Conservation (phyloP, 2,888 invertebrate species). For the Apantesis nais region DNA sequence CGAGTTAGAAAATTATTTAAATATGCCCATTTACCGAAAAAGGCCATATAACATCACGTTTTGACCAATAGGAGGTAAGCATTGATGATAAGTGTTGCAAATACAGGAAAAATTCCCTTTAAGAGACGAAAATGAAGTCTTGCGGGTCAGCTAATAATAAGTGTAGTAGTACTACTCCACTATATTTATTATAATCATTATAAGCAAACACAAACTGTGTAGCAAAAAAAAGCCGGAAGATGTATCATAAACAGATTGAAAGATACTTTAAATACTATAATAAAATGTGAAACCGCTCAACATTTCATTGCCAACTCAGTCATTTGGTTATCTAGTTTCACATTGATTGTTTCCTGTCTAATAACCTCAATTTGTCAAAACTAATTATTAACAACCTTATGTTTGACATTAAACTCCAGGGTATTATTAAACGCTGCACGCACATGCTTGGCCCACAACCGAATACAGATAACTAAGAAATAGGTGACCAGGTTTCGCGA, state of each 20-base stretch:
- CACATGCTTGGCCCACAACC: conserved; percentile 52
- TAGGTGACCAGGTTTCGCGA: conserved; percentile 74
- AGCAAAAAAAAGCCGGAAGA: background rate
- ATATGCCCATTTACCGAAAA: background rate
- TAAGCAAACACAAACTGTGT: background rate
- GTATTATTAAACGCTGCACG: conserved; percentile 45
- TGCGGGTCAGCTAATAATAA: background rate
- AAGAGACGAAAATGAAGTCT: too few species aligned
- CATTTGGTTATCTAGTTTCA: conserved; percentile 1
- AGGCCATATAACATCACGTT: background rate
- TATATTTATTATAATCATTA: background rate
- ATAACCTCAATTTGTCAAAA: conserved; percentile 5
- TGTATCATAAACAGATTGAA: background rate
- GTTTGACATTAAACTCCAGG: conserved; percentile 26
- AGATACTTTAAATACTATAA: background rate
- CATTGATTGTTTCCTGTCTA: background rate
- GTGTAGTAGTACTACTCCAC: background rate
- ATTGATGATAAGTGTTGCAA: too few species aligned
- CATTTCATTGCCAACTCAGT: background rate
- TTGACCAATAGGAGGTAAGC: too few species aligned
- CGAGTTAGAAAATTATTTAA: background rate
- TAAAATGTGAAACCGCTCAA: background rate
- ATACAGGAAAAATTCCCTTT: too few species aligned
- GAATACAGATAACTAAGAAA: conserved; percentile 61
- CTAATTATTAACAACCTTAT: background rate